These are phyloP conservation scores for Frankliniella fusca DNA, from an alignment of 2,888 invertebrate species.

Conservation along the genomic window DNA sequence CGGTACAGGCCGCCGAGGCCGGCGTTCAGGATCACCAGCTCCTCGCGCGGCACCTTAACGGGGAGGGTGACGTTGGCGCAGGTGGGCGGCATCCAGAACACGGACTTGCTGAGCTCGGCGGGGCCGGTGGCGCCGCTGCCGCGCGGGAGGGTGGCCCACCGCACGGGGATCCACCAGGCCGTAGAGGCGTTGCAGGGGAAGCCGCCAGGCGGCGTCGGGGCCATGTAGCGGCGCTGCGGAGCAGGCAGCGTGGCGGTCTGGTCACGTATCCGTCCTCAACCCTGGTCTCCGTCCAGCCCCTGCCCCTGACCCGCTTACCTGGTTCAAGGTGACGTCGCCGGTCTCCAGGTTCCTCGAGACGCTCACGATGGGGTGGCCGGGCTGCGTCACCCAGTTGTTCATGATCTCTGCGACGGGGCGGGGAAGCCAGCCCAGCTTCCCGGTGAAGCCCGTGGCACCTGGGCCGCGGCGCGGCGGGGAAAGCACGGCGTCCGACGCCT, in stretches of 20 bases:
- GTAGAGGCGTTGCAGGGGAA: neutral
- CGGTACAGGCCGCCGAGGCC: neutral
- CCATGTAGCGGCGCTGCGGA: neutral
- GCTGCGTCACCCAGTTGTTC: neutral
- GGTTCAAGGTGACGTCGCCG: neutral
- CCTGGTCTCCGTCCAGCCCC: too few species aligned
- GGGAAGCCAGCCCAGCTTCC: neutral
- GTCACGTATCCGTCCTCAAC: neutral
- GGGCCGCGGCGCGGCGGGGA: neutral
- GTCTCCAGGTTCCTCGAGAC: conserved; percentile 7
- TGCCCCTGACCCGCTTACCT: neutral
- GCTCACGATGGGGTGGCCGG: conserved; percentile 5
- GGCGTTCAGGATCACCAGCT: neutral
- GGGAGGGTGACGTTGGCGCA: conserved; percentile 14
- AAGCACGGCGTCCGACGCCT: neutral
- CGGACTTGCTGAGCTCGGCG: neutral
- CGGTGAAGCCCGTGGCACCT: neutral
- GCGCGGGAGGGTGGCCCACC: neutral
- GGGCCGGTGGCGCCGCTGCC: neutral
- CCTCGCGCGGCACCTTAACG: neutral
- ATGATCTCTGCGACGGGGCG: neutral
- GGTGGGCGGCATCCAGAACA: conserved; percentile 17
- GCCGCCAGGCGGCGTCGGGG: neutral
- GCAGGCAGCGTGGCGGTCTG: neutral
- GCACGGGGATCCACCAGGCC: conserved; percentile 13